phyloP scores from a whole-genome alignment of 1,140 invertebrate species.

The Olivierus martensii region DNA sequence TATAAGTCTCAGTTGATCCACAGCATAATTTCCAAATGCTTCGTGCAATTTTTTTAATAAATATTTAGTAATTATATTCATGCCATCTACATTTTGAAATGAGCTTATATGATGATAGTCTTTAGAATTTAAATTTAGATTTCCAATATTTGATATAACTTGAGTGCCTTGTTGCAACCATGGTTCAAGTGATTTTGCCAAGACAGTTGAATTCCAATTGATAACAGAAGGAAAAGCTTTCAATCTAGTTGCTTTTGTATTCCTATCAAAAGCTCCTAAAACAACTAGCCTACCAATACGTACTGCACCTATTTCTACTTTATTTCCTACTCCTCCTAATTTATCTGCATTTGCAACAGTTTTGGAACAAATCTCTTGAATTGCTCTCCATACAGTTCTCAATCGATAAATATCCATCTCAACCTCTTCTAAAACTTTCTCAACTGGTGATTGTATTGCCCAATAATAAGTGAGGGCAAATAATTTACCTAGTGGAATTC shows the following conservation, averaged over 20 bases:
- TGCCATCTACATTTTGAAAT: no score
- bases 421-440: background rate
- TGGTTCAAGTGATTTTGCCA: background rate
- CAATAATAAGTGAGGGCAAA: background rate
- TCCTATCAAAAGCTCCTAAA: background rate
- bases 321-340: background rate
- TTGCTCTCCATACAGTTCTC: background rate
- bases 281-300: background rate
- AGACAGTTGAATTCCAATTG: background rate
- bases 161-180: background rate
- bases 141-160: background rate
- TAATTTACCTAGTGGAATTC: background rate
- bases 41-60: background rate
- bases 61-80: background rate
- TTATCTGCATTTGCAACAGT: background rate
- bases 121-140: background rate
- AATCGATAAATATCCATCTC: background rate
- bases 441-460: background rate
- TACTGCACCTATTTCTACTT: background rate
- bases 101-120: background rate
- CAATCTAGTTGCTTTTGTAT: background rate
- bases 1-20: background rate
- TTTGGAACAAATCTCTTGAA: background rate
- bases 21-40: background rate
- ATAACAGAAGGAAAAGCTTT: background rate